Base-by-base conservation (phyloP, 2,797 vertebrate species). In the Alauda arvensis region DNA sequence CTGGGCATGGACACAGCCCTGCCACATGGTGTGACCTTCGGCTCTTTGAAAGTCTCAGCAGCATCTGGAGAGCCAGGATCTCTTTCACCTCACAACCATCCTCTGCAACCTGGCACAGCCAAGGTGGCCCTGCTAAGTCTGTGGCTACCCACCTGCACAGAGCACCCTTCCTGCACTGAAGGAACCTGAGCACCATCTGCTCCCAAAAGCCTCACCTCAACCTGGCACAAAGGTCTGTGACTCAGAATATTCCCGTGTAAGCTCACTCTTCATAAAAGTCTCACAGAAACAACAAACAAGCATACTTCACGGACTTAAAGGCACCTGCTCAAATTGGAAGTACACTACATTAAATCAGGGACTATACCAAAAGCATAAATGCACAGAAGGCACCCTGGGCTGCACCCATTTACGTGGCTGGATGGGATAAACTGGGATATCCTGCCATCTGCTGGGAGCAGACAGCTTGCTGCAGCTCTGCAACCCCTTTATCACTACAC, bases 361-460 rank as follows among this genome's bases (percentile, higher is more conserved):
- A 59, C 48, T 24, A 4, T 4, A 75, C 20, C n/a, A 80, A 69
- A 88, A 42, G 39, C 18, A 61, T 17, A n/a, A 48, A 45, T 0
- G 53, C 20, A 28, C 16, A 14, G n/a, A 68, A 83, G 20, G 40
- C 86, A 61, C 46, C 23, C 52, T 23, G 65, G 39, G 43, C 49
- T 87, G 78, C 52, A 2, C 28, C 52, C 63, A 46, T 3, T 6
- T 6, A 16, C 8, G 40, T 9, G 18, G 49, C 29, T 55, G 66
- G 46, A 34, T 18, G 26, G 31, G 34, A 92, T 85, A 76, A 49
- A 63, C 62, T 79, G 74, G 96, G 71, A 43, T 88, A 87, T 83
- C 80, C 96, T 97, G 97, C 97, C 97, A 97, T 85, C 97, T 97
- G 92, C 96, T 97, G 97, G 97, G 59, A 42, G 39, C 9, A 8